Base-by-base conservation (phyloP, 1,140 invertebrate species). In the Stenopsyche tienmushanensis region DNA sequence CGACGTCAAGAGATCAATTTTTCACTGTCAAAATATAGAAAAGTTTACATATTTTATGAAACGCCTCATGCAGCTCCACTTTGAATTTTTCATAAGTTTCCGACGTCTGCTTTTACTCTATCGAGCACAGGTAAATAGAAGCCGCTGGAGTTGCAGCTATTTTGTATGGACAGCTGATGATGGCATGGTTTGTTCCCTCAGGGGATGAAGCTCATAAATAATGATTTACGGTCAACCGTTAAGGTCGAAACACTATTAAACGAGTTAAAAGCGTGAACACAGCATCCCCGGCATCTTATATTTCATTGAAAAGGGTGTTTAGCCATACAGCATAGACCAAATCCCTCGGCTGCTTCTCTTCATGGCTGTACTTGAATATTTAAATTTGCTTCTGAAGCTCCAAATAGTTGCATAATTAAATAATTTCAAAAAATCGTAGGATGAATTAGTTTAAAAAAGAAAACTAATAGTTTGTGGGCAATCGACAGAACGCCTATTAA, bases 151-250 rank as follows among this genome's bases (percentile, higher is more conserved):
- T n/a, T n/a, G n/a, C 45, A 10, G 3, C 53, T 55, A 29, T 26
- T 55, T 34, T 25, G 26, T 29, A 55, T 55, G 53, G 53, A 55
- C 53, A 55, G 26, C 23, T 26, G 53, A 55, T 26, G 53, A 55
- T 55, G 29, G 15, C 53, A 55, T 21, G 53, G 24, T 21, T 18
- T 13, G 13, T 10, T 8, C 26, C 18, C 24, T 25, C 26, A 20
- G 15, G 23, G 53, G n/a, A n/a, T 29, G 7, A 13, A 29, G 13
- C 53, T 55, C 53, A 55, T 55, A 55, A 55, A 55, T 55, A 55
- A 55, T 55, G 53, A 55, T 55, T 55, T 55, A 55, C 53, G 53
- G 53, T 55, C 53, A 55, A 29, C 21, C 53, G 29, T 55, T 55
- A 25, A 55, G 53, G 3, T 34, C 53, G 53, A 55, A 55, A 25